Conservation (phyloP, 2,888 invertebrate species). For the Cenopis cana region DNA sequence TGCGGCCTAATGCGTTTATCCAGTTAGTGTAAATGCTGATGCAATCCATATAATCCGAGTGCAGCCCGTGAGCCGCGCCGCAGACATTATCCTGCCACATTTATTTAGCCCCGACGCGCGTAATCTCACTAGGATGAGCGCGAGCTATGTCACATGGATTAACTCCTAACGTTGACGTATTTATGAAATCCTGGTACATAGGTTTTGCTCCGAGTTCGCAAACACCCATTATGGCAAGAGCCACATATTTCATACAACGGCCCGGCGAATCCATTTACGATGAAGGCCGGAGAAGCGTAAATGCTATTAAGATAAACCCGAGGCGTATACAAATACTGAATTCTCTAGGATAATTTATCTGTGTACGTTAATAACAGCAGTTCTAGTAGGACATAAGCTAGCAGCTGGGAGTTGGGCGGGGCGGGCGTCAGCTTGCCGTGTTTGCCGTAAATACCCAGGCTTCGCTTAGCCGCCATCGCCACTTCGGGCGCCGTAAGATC, state of each 20-base stretch:
- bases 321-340: conserved; percentile 18
- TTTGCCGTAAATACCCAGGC: conserved; percentile 30
- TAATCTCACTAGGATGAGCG: conserved; percentile 26
- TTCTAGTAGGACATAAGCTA: neutral
- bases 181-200: conserved; percentile 31
- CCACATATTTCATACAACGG: conserved; percentile 20
- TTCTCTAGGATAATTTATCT: conserved; percentile 26
- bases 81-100: conserved; percentile 23
- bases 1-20: conserved; percentile 17
- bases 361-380: neutral
- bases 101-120: conserved; percentile 26
- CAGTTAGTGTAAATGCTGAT: conserved; percentile 26
- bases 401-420: neutral
- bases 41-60: conserved; percentile 14
- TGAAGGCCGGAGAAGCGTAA: conserved; percentile 14
- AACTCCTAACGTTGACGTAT: conserved; percentile 34
- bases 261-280: conserved; percentile 8
- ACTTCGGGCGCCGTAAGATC: conserved; percentile 20
- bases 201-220: neutral
- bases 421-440: conserved; percentile 25
- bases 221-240: neutral
- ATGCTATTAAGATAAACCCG: conserved; percentile 34
- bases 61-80: neutral
- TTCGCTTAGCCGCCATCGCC: conserved; percentile 30
- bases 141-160: conserved; percentile 33